These are phyloP conservation scores for Temnothorax longispinosus DNA, from an alignment of 1,140 invertebrate genomes.

Conservation along the genomic window DNA sequence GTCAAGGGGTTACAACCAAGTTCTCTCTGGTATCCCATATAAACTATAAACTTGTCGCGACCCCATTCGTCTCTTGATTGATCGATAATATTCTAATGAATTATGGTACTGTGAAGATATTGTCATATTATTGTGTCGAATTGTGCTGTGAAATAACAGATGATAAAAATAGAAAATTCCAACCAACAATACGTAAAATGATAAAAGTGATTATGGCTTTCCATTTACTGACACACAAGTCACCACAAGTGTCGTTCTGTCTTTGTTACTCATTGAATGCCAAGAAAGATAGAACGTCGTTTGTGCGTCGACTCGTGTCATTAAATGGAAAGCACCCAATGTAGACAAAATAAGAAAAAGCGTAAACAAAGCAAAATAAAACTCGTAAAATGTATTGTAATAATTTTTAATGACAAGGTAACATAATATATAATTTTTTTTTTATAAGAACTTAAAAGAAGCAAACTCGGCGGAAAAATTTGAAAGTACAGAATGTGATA, in stretches of 20 bases:
- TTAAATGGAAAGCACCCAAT: no score
- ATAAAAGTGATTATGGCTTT: neutral
- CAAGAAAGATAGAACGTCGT: no score
- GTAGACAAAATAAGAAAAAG: neutral
- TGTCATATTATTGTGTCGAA: neutral
- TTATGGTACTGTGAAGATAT: neutral
- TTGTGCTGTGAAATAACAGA: neutral
- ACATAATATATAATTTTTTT: no score
- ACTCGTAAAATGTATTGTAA: neutral
- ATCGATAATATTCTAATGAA: constrained; percentile 19
- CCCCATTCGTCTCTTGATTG: constrained; percentile 12
- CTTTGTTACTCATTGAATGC: no score
- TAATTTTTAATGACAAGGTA: no score
- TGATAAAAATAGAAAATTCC: neutral
- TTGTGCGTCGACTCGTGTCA: no score
- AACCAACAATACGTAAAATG: neutral
- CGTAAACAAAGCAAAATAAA: neutral
- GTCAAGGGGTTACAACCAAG: constrained; percentile 66
- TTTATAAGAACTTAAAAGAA: neutral
- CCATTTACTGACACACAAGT: no score
- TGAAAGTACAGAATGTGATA: constrained; percentile 67
- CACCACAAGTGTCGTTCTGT: no score
- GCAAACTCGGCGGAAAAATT: constrained; percentile 42
- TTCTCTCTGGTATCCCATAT: constrained; percentile 60
- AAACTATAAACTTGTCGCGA: constrained; percentile 57